Conservation (phyloP, 2,888 invertebrate genomes). For the Pachliopta kotzebuea region DNA sequence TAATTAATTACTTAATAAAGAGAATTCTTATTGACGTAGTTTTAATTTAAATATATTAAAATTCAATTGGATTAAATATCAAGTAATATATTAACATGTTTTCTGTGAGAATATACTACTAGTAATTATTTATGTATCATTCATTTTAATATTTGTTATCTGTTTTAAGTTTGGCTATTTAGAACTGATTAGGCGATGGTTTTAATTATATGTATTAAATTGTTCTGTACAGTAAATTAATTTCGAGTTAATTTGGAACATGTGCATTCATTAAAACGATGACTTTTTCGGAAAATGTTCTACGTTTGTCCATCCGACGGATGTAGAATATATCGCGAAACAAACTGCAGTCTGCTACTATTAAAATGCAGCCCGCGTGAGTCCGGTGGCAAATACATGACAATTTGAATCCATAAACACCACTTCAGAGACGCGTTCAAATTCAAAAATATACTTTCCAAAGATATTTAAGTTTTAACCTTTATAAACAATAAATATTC, state of each 20-base stretch:
- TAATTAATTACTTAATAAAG: slow-evolving; percentile 37
- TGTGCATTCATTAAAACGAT: not conserved
- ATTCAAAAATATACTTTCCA: too few species aligned
- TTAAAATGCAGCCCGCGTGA: slow-evolving; percentile 17
- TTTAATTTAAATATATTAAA: not conserved
- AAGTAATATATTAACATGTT: not conserved
- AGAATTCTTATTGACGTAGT: too few species aligned
- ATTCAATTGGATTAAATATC: not conserved
- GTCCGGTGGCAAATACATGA: not conserved
- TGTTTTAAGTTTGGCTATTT: too few species aligned
- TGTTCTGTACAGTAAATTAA: not conserved
- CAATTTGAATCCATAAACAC: too few species aligned
- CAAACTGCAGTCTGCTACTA: slow-evolving; percentile 2
- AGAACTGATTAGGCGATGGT: too few species aligned
- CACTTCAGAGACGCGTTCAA: too few species aligned
- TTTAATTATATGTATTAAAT: too few species aligned
- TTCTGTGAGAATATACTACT: too few species aligned
- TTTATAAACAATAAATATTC: too few species aligned
- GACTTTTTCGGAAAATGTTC: not conserved
- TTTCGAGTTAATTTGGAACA: not conserved
- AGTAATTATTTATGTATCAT: too few species aligned
- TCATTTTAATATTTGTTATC: too few species aligned
- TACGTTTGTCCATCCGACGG: not conserved
- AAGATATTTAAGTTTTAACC: too few species aligned
- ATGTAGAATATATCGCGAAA: slow-evolving; percentile 13